Evolutionary conservation across 1,140 invertebrate genomes (phyloP), one percentile per base, ranked within the genome.

Genomic region (Bacillus rossius): DNA sequence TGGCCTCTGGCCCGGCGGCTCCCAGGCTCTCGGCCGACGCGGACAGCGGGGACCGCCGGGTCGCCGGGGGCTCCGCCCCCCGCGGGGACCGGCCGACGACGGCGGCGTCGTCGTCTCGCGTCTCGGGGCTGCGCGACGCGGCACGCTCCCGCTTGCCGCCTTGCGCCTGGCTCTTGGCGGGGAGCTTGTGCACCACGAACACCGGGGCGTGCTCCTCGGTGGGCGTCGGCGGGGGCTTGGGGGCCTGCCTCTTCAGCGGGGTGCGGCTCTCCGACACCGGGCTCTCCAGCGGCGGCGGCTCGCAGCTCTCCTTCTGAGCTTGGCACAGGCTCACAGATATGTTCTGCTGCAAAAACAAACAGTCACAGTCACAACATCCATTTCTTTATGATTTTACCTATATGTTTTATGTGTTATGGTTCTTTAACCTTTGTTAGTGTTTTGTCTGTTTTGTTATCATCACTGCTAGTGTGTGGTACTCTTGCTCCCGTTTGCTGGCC

Each of bases 141-240:
- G 85, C 84, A 47, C 84, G 74, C 57, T 86, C 86, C 7, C 85
- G 73, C 67, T 89, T 89, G 59, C 88, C 86, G 65, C 87, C 86
- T 64, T 88, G 86, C 1, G 82, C 82, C 62, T 84, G 82, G 0
- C 81, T 81, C 64, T 83, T 84, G 16, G 77, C 64, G 4, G 37
- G 25, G 5, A 34, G 29, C 29, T 34, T 34, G 29, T 34, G 29
- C 5, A 34, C 10, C 5, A 34, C 29, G 10, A 34, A 34, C 10
- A 34, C 10, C 10, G 25, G 37, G 2, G 48, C 16, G 0, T 17
- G 16, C 4, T 50, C 48, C 20, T 50, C 48, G 4, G 1, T 22
- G 25, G 75, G 71, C 0, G 73, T 71, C n/a, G 75, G 69, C 3
- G 83, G 82, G n/a, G 84, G 85, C 52, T 83, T 83, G 0, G 86